A percentile compares a stretch with the other conserved stretches of the same genome.
Evolutionary conservation across 2,888 invertebrate genomes (phyloP).

Genomic region (Synergus japonicus): DNA sequence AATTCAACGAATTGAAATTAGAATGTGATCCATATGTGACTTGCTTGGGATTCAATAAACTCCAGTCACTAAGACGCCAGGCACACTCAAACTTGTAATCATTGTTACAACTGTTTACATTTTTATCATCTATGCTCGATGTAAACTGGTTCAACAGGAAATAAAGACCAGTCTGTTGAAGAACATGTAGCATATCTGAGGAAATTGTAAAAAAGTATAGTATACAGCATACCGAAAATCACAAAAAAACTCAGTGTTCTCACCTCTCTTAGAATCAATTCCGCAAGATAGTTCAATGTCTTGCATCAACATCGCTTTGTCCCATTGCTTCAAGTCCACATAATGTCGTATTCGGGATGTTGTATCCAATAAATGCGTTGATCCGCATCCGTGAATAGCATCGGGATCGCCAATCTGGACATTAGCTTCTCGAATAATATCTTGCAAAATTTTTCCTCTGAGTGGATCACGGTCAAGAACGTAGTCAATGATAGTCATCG

Average conservation of each 20-base stretch:
- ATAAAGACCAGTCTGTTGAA: slow-evolving; percentile 80
- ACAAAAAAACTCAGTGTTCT: background rate
- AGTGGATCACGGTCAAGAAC: slow-evolving; percentile 74
- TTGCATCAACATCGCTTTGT: slow-evolving; percentile 81
- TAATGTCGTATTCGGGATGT: slow-evolving; percentile 83
- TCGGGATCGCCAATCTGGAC: slow-evolving; percentile 87
- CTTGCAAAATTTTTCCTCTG: slow-evolving; percentile 79
- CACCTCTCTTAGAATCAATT: slow-evolving; percentile 55
- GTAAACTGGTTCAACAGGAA: slow-evolving; percentile 80
- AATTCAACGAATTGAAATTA: slow-evolving; percentile 47
- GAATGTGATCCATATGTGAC: background rate
- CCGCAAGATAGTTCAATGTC: slow-evolving; percentile 80
- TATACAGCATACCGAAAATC: slow-evolving; percentile 41
- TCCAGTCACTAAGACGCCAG: slow-evolving; percentile 85
- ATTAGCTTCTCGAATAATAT: slow-evolving; percentile 82
- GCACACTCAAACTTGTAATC: slow-evolving; percentile 86
- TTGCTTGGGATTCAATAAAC: slow-evolving; percentile 60
- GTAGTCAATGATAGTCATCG: slow-evolving; percentile 51
- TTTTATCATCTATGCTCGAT: slow-evolving; percentile 51
- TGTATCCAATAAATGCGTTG: slow-evolving; percentile 82
- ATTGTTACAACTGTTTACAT: slow-evolving; percentile 52
- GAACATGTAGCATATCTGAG: slow-evolving; percentile 71
- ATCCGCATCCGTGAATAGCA: slow-evolving; percentile 87
- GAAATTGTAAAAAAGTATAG: background rate
- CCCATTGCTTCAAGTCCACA: slow-evolving; percentile 83